These are phyloP conservation scores for Pseudolycoriella hygida DNA, from an alignment of 2,888 invertebrate species.

Conservation along the genomic window DNA sequence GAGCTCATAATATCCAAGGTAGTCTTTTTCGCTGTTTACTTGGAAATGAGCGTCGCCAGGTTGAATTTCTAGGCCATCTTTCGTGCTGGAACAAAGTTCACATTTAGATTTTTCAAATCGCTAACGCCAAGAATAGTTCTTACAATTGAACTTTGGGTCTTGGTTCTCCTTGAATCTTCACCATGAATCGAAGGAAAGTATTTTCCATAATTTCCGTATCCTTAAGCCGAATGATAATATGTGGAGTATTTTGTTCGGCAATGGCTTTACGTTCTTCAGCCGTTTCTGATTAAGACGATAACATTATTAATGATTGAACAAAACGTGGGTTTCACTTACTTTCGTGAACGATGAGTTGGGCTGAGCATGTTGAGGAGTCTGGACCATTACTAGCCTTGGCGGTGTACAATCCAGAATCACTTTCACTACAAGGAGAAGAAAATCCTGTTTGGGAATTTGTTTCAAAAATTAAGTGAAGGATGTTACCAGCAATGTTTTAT, in stretches of 20 bases:
- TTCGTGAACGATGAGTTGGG: constrained; percentile 71
- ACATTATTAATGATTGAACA: background rate
- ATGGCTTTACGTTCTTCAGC: constrained; percentile 51
- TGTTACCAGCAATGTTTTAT: constrained; percentile 45
- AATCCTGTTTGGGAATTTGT: too few species aligned
- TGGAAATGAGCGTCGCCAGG: constrained; percentile 48
- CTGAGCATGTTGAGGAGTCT: constrained; percentile 70
- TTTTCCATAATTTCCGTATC: constrained; percentile 76
- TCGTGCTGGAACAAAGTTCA: constrained; percentile 52
- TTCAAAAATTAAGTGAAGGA: background rate
- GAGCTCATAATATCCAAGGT: constrained; percentile 72
- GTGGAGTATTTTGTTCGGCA: constrained; percentile 55
- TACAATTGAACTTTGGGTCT: constrained; percentile 84
- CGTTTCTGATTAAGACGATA: constrained; percentile 33
- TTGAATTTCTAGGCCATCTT: constrained; percentile 56
- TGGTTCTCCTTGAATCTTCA: constrained; percentile 74
- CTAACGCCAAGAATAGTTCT: constrained; percentile 14
- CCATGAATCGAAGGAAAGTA: constrained; percentile 74
- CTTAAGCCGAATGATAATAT: constrained; percentile 68
- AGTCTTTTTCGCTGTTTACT: constrained; percentile 54
- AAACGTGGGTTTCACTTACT: constrained; percentile 36
- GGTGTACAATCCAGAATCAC: constrained; percentile 79
- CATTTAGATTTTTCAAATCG: constrained; percentile 1
- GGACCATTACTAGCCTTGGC: constrained; percentile 70
- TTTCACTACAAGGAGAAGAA: too few species aligned